Base-by-base conservation (phyloP, 2,797 vertebrate genomes). In the Mycteria americana region DNA sequence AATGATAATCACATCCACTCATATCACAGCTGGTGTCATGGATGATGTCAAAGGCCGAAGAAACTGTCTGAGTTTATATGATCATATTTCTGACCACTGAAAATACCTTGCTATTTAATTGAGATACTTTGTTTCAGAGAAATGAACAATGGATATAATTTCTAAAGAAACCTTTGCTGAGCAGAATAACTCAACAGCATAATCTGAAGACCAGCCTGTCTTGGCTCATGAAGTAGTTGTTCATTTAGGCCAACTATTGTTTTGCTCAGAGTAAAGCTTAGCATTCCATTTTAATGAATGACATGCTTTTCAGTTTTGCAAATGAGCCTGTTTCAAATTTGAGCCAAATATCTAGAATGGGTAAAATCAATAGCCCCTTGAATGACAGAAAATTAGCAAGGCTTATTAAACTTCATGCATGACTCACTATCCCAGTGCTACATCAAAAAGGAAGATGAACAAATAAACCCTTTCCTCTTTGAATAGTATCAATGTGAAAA, bases 371-470 rank as follows among this genome's bases (percentile, higher is more conserved):
- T 57, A 94, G 9, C 3, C 17, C 3, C 22, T 64, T 80, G 72
- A 95, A 92, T 17, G 72, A 77, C 35, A 89, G 72, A 92, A 92
- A 93, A 92, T 87, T 91, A 88, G 3, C 16, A n/a, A 91, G 19
- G 43, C 9, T 89, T 91, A 63, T 92, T 92, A 79, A 93, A 74
- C 60, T 85, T 74, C 31, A 57, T 79, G 64, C 21, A 78, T 54
- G 48, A 80, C 31, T 93, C 57, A 56, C 25, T 60, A 43, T 57
- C 28, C 53, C 48, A 77, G 31, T 64, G 21, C 12, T 85, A 48
- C 17, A 70, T 63, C 48, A 57, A 73, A 73, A 89, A 80, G 12
- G 14, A 91, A 91, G 56, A 79, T 63, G 46, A 82, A 73, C 9
- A 69, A 75, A 64, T 64, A 73, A 76, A 54, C 18, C 9, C 15